Evolutionary conservation across 2,113 vertebrate species (phyloP).

Genomic region (Corynorhinus townsendii): DNA sequence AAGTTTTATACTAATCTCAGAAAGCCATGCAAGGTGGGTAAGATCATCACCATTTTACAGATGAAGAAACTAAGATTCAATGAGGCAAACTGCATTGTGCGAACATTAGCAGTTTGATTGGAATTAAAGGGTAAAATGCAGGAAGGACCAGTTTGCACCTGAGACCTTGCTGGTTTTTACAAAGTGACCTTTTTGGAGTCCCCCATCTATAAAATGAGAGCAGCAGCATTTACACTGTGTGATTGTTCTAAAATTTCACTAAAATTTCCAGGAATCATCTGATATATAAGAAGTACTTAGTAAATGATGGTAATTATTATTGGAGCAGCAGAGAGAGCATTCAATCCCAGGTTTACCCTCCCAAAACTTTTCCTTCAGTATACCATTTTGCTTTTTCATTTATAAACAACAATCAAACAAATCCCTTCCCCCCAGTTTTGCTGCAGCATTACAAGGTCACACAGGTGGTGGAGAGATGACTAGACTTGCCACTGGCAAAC

Average conservation of each 20-base stretch:
- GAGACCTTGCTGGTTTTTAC: not conserved
- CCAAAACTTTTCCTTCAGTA: not conserved
- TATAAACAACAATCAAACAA: not conserved
- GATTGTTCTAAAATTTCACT: not conserved
- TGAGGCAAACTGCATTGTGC: not conserved
- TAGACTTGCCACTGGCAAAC: not conserved
- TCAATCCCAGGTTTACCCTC: not conserved
- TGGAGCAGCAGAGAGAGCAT: not conserved
- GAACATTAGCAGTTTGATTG: not conserved
- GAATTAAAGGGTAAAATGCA: not conserved
- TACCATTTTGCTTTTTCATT: not conserved
- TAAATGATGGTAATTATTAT: not conserved
- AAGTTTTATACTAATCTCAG: too few relatives aligned
- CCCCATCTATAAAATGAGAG: not conserved
- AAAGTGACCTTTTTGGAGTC: not conserved
- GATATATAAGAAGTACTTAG: not conserved
- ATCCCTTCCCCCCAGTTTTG: not conserved
- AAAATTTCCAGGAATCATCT: not conserved
- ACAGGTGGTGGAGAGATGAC: not conserved
- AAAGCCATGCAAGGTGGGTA: not conserved
- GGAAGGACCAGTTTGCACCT: not conserved
- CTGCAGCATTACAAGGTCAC: not conserved
- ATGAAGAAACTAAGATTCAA: not conserved
- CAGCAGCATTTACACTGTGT: not conserved
- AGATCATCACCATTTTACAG: not conserved